phyloP scores from a whole-genome alignment of 2,888 invertebrate species.

The Octodonta nipae region DNA sequence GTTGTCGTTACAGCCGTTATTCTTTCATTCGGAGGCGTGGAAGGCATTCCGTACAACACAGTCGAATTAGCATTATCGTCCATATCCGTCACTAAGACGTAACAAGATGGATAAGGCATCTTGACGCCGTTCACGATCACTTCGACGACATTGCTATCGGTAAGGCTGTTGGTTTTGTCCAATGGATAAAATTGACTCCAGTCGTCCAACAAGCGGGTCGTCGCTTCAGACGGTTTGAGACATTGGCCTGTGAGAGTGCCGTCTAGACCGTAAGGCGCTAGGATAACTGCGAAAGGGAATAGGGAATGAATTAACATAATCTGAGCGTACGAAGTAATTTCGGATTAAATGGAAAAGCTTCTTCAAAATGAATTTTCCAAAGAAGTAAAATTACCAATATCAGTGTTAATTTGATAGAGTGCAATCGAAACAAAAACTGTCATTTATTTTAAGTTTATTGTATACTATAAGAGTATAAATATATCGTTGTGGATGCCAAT shows the following conservation, averaged over 20 bases:
- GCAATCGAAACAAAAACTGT: no score
- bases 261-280: slow-evolving; percentile 89
- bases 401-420: no score
- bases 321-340: no score
- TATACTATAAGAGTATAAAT: no score
- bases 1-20: neutral
- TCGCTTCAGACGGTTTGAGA: slow-evolving; percentile 55
- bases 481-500: no score
- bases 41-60: slow-evolving; percentile 10
- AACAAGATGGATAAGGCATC: slow-evolving; percentile 91
- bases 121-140: slow-evolving; percentile 67
- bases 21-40: slow-evolving; percentile 4
- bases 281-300: slow-evolving; percentile 60
- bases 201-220: slow-evolving; percentile 72
- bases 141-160: slow-evolving; percentile 41
- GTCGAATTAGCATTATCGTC: slow-evolving; percentile 46
- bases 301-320: no score
- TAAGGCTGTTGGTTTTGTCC: slow-evolving; percentile 45
- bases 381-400: no score
- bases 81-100: slow-evolving; percentile 81
- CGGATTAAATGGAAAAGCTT: no score
- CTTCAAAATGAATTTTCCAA: no score
- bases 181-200: slow-evolving; percentile 93
- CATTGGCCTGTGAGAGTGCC: slow-evolving; percentile 81
- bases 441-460: no score